Evolutionary conservation across 2,113 vertebrate species (phyloP).

Genomic region (Barbus barbus): DNA sequence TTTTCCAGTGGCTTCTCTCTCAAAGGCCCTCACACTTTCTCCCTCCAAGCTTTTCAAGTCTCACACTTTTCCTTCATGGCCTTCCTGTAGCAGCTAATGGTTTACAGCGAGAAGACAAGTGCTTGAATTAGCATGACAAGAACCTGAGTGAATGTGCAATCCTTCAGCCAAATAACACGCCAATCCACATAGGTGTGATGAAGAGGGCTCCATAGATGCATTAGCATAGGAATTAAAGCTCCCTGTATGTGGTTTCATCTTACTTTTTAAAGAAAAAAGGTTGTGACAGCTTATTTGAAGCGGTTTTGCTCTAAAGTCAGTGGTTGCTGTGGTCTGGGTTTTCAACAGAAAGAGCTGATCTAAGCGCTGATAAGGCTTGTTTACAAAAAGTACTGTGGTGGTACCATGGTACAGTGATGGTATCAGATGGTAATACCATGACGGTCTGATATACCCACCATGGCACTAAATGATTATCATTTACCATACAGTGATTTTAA

Average conservation of each 20-base stretch:
- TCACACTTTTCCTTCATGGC: slow-evolving; percentile 7
- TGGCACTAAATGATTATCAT: background rate
- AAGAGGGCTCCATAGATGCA: slow-evolving; percentile 9
- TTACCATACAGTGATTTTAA: background rate
- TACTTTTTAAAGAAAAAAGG: slow-evolving; percentile 25
- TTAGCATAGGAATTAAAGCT: slow-evolving; percentile 48
- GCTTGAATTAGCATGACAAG: slow-evolving; percentile 57
- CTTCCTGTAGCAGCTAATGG: slow-evolving; percentile 42
- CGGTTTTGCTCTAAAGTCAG: background rate
- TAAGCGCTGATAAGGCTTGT: background rate
- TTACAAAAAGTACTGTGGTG: background rate
- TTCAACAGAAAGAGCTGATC: slow-evolving; percentile 18
- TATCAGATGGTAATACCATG: background rate
- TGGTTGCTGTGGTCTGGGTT: background rate
- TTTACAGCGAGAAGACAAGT: slow-evolving; percentile 51
- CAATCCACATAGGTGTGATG: slow-evolving; percentile 34
- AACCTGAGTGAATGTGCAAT: slow-evolving; percentile 8
- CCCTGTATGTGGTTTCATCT: slow-evolving; percentile 24
- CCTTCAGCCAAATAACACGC: slow-evolving; percentile 41
- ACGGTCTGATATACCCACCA: background rate
- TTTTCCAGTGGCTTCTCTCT: slow-evolving; percentile 28
- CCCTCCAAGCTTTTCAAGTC: slow-evolving; percentile 3
- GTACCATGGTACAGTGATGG: background rate
- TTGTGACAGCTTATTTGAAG: slow-evolving; percentile 18
- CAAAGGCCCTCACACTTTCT: slow-evolving; percentile 9